Evolutionary conservation across 1,140 invertebrate genomes (phyloP), one percentile per base, ranked within the genome.

Genomic region (Hesperophylax magnus): DNA sequence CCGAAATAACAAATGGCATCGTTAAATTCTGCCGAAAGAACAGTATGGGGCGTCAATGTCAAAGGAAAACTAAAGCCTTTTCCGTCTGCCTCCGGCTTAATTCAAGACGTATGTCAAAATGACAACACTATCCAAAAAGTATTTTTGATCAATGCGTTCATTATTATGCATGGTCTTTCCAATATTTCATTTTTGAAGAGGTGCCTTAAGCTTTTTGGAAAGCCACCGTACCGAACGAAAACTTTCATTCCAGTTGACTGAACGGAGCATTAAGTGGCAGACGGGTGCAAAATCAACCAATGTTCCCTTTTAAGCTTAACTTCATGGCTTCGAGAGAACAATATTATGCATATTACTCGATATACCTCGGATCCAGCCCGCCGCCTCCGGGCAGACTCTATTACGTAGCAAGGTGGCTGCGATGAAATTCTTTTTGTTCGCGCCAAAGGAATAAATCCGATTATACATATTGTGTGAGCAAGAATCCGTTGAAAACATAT

Each of bases 1-100:
- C 56, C 22, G 22, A 60, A 60, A 60, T 60, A 60, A 60, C 56
- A 60, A 60, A 60, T 60, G 56, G 56, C 18, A 60, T 60, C 56
- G 56, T 60, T 60, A 60, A 60, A 60, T 60, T 60, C 56, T 60
- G 56, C 56, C 56, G 56, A 60, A 60, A 60, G 56, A 60, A 60
- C 56, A 60, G 56, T 60, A 20, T 60, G 22, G 56, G 18, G 56
- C 56, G 56, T 60, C 56, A 60, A 60, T 60, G 56, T 60, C 56
- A 60, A 60, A 60, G 56, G 56, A 18, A 60, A 60, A 60, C 56
- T 60, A 60, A 60, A 60, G 56, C 56, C 56, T 22, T 22, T 39
- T 22, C 56, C 56, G 56, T 60, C 56, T 60, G 3, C 18, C 8
- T 9, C 8, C 20, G 2, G 56, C 6, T 11, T 22, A 18, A 60